A percentile compares a stretch with the other conserved stretches of the same genome.
These are phyloP conservation scores for Lasioglossum calceatum DNA, from an alignment of 2,888 invertebrate genomes.

Conservation along the genomic window DNA sequence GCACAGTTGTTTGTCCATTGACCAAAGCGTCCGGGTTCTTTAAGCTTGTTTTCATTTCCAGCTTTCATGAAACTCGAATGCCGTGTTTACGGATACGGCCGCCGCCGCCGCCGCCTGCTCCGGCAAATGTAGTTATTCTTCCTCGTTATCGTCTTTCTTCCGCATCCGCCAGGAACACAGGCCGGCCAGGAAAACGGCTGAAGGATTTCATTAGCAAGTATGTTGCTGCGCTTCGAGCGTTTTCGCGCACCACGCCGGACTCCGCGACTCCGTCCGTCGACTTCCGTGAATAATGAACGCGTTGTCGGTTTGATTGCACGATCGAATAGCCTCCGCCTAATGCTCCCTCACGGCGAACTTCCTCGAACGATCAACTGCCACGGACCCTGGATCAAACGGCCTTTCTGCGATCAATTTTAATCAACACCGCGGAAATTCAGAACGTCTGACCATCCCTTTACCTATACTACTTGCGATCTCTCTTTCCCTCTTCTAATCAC, in stretches of 20 bases:
- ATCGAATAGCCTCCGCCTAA: background rate
- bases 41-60: constrained; percentile 61
- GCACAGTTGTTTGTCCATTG: constrained; percentile 48
- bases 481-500: background rate
- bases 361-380: background rate
- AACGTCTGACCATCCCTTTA: background rate
- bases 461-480: background rate
- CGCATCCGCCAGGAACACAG: constrained; percentile 28
- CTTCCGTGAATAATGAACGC: constrained; percentile 11
- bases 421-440: background rate
- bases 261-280: background rate
- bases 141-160: constrained; percentile 59
- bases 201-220: constrained; percentile 62
- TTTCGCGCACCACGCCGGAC: constrained; percentile 39
- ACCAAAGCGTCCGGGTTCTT: constrained; percentile 48
- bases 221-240: constrained; percentile 37
- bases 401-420: background rate
- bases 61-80: constrained; percentile 55
- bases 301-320: constrained; percentile 2
- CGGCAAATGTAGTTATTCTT: constrained; percentile 53
- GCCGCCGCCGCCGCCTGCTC: constrained; percentile 4
- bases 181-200: background rate
- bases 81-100: constrained; percentile 54
- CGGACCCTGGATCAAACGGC: background rate
- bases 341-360: background rate